These are phyloP conservation scores for Laspeyria flexula DNA, from an alignment of 2,888 invertebrate species.

Conservation along the genomic window DNA sequence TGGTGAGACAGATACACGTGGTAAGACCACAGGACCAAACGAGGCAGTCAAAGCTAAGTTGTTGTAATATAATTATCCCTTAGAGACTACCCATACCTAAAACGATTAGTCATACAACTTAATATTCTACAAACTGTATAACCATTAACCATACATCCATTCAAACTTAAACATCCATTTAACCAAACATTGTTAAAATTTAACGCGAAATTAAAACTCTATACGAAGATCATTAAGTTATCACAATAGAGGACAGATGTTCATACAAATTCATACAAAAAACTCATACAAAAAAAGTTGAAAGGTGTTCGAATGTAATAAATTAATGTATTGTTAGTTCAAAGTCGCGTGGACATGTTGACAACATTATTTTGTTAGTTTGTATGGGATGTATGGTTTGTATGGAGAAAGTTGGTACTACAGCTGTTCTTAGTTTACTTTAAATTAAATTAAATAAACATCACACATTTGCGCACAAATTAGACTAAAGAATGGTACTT, in stretches of 20 bases:
- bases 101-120: neutral
- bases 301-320: slow-evolving; percentile 33
- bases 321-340: slow-evolving; percentile 18
- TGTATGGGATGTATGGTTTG: neutral
- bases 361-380: slow-evolving; percentile 22
- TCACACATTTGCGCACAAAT: too few relatives aligned
- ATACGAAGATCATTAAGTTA: slow-evolving; percentile 28
- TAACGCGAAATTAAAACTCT: slow-evolving; percentile 42
- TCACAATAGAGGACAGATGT: slow-evolving; percentile 31
- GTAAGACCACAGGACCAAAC: too few relatives aligned
- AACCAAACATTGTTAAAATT: slow-evolving; percentile 35
- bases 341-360: slow-evolving; percentile 14
- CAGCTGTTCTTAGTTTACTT: neutral
- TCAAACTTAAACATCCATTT: slow-evolving; percentile 1
- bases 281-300: slow-evolving; percentile 9
- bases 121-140: neutral
- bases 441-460: neutral
- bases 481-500: too few relatives aligned
- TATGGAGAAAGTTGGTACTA: neutral
- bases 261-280: slow-evolving; percentile 8
- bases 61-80: neutral
- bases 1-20: too few relatives aligned
- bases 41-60: neutral
- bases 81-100: neutral
- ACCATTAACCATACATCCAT: neutral